These are phyloP conservation scores for Colius striatus DNA, from an alignment of 2,113 vertebrate species.

Conservation along the genomic window DNA sequence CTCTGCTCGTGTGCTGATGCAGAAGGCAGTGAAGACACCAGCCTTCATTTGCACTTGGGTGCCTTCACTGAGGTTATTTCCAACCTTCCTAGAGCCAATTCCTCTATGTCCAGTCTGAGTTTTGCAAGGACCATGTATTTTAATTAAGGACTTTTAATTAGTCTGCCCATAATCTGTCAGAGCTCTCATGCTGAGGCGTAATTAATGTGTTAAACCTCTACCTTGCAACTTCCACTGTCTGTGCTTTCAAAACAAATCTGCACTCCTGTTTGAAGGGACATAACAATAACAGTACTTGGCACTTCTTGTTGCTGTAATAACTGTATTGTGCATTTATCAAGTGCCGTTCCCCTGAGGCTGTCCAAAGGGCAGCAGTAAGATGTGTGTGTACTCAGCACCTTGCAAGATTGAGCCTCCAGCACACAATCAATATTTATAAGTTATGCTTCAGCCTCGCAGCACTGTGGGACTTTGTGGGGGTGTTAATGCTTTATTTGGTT, in stretches of 20 bases:
- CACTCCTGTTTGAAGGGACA: slow-evolving; percentile 40
- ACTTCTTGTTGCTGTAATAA: slow-evolving; percentile 32
- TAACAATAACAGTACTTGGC: slow-evolving; percentile 40
- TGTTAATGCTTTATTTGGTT: neutral
- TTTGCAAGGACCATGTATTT: slow-evolving; percentile 24
- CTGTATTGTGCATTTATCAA: slow-evolving; percentile 35
- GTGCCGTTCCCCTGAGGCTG: slow-evolving; percentile 26
- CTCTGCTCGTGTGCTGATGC: neutral
- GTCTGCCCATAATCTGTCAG: slow-evolving; percentile 47
- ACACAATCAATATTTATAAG: slow-evolving; percentile 41
- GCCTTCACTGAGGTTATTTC: neutral
- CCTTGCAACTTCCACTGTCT: slow-evolving; percentile 17
- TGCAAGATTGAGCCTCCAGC: neutral
- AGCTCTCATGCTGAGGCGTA: slow-evolving; percentile 48
- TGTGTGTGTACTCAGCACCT: slow-evolving; percentile 40
- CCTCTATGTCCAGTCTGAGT: neutral
- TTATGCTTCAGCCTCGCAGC: neutral
- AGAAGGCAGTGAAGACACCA: fast-evolving
- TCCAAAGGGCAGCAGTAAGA: slow-evolving; percentile 27
- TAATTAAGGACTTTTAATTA: slow-evolving; percentile 54
- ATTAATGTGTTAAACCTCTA: slow-evolving; percentile 46
- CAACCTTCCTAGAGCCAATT: neutral
- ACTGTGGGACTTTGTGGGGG: neutral
- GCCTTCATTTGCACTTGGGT: neutral
- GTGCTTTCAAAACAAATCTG: slow-evolving; percentile 54